Base-by-base conservation (phyloP, 2,888 invertebrate genomes). In the Pyrrhia umbra region DNA sequence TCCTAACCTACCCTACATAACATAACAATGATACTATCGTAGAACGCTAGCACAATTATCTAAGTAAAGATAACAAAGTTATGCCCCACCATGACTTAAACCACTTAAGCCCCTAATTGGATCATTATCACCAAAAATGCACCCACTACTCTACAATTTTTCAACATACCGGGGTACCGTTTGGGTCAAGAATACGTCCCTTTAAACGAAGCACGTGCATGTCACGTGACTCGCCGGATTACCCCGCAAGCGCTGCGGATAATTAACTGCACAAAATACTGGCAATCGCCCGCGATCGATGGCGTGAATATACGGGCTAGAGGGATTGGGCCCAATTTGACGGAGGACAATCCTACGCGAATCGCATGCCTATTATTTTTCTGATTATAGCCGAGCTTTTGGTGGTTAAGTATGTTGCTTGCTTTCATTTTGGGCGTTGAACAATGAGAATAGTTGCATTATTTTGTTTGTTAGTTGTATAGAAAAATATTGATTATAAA, bases 261-360 rank as follows among this genome's bases (percentile, higher is more conserved):
- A 94, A 95, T 95, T 94, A 95, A 93, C 94, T 91, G 88, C 89
- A 92, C 92, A 94, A 94, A 94, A 92, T 89, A 88, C 88, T 87
- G 84, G 85, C 86, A 85, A 89, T 89, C 88, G 84, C 74, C 76
- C 82, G 83, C 90, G 89, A 88, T 90, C 91, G 85, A 88, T 88
- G 86, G 81, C 85, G 78, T 83, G 76, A 83, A 81, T 78, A 81
- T 79, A 77, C 77, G 62, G 71, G 66, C 62, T 50, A 47, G 68
- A 67, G 75, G 78, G 78, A 82, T 79, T 69, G 77, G 46, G 77
- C 78, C 75, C 75, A 76, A 82, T 85, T 85, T 85, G 85, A 83
- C 69, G 72, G 78, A 81, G 83, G 80, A 77, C 84, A 79, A 71
- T 75, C 67, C 59, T 64, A 65, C 57, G 47, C 58, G 37, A 25